These are phyloP conservation scores for Puntigrus tetrazona DNA, from an alignment of 2,113 vertebrate genomes.

Conservation along the genomic window DNA sequence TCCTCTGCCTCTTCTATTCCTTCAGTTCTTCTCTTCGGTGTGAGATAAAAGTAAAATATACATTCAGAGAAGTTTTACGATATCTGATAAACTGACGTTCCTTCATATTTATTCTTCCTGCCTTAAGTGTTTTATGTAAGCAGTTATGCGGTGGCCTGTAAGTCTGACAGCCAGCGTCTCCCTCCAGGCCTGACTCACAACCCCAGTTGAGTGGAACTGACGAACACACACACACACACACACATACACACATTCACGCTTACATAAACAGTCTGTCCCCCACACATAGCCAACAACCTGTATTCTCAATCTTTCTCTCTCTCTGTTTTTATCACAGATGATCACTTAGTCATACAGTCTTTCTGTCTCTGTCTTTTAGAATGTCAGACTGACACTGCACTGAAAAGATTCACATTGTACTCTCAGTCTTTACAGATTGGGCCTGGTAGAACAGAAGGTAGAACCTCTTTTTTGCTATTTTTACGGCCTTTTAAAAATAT, in stretches of 20 bases:
- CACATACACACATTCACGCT: conserved; percentile 27
- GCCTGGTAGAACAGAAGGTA: background rate
- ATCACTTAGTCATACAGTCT: conserved; percentile 37
- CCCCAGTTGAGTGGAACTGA: conserved; percentile 30
- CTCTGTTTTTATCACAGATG: conserved; percentile 15
- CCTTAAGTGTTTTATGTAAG: conserved; percentile 50
- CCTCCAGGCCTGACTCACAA: conserved; percentile 39
- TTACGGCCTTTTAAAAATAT: background rate
- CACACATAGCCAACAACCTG: conserved; percentile 7
- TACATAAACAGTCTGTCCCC: conserved; percentile 36
- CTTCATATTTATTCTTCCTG: conserved; percentile 15
- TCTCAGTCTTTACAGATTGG: background rate
- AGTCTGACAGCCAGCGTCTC: conserved; percentile 3
- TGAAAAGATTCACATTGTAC: background rate
- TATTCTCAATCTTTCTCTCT: conserved; percentile 21
- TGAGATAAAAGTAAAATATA: conserved; percentile 20
- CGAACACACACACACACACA: conserved; percentile 1
- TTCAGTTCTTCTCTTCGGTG: background rate
- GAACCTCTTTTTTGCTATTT: background rate
- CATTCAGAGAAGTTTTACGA: conserved; percentile 35
- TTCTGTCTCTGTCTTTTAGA: conserved; percentile 33
- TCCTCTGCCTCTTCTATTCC: conserved; percentile 15
- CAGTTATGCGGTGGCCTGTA: conserved; percentile 4
- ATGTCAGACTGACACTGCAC: background rate
- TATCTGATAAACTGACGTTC: conserved; percentile 39